These are phyloP conservation scores for Ceyx margarethae DNA, from an alignment of 2,113 vertebrate genomes.

Conservation along the genomic window DNA sequence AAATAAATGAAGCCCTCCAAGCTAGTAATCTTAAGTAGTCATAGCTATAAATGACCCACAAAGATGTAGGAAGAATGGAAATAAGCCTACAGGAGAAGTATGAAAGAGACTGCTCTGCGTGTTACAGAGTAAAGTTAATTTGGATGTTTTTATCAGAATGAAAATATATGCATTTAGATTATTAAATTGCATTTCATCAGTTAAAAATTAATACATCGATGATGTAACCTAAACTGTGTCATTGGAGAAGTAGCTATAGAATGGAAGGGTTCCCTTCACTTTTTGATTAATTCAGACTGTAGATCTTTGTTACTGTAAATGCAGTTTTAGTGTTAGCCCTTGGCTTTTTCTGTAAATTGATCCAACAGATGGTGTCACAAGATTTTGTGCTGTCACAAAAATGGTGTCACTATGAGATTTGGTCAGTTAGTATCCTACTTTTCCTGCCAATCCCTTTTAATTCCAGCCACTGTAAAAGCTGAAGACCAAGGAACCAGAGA, in stretches of 20 bases:
- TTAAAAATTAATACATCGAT: neutral
- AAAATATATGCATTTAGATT: neutral
- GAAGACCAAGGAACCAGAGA: neutral
- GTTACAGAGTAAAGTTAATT: neutral
- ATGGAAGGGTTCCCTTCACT: neutral
- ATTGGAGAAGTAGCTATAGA: neutral
- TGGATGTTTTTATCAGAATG: neutral
- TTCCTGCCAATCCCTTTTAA: conserved; percentile 38
- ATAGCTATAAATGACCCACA: neutral
- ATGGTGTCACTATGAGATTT: conserved; percentile 50
- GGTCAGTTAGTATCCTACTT: conserved; percentile 15
- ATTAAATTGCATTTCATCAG: neutral
- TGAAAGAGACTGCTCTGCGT: neutral
- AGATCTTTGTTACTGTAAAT: conserved; percentile 36
- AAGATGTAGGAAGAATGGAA: neutral
- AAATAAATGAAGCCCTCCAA: neutral
- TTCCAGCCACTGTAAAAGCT: conserved; percentile 11
- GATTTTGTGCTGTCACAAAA: conserved; percentile 42
- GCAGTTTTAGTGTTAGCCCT: conserved; percentile 26
- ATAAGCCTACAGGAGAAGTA: accelerated
- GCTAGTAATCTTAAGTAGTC: neutral
- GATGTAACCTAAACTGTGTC: neutral
- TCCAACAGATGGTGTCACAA: conserved; percentile 29
- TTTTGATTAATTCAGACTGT: conserved; percentile 15
- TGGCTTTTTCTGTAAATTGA: conserved; percentile 44